Percentiles rank a stretch among this genome's conserved stretches.
Conservation (phyloP, 2,797 vertebrate genomes). For the Hephaestus fuliginosus region DNA sequence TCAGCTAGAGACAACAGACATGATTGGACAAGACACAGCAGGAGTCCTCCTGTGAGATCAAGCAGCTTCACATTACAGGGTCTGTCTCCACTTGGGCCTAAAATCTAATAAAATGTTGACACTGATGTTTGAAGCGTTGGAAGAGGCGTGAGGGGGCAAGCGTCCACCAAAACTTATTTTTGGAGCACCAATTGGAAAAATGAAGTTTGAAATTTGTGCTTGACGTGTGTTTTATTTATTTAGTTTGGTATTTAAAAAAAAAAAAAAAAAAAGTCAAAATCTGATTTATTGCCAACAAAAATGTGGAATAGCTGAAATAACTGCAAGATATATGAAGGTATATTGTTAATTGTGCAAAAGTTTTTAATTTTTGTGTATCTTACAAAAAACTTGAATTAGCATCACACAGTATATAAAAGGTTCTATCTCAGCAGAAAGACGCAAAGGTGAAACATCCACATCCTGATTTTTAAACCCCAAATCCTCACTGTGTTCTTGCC, state of each 20-base stretch:
- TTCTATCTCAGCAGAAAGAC: slow-evolving; percentile 2
- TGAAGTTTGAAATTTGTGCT: background rate
- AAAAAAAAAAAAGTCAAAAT: no score
- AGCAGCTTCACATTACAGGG: slow-evolving; percentile 23
- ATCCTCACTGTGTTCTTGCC: no score
- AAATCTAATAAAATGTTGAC: slow-evolving; percentile 19
- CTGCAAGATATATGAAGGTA: background rate
- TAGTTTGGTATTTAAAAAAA: no score
- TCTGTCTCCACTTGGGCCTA: background rate
- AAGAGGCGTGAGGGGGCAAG: background rate
- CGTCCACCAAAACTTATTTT: background rate
- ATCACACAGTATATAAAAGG: background rate
- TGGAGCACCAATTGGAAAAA: background rate
- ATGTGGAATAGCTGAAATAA: background rate
- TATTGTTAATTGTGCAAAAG: background rate
- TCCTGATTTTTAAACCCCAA: no score
- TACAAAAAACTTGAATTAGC: background rate
- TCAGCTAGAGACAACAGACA: slow-evolving; percentile 54
- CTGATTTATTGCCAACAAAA: background rate
- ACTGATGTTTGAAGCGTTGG: background rate
- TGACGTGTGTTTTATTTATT: background rate
- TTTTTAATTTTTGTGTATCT: background rate
- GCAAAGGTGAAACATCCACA: background rate
- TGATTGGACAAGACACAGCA: slow-evolving; percentile 54
- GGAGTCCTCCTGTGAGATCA: slow-evolving; percentile 45